phyloP scores from a whole-genome alignment of 92 coral and sea anemone genomes.

The Micromussa lordhowensis region DNA sequence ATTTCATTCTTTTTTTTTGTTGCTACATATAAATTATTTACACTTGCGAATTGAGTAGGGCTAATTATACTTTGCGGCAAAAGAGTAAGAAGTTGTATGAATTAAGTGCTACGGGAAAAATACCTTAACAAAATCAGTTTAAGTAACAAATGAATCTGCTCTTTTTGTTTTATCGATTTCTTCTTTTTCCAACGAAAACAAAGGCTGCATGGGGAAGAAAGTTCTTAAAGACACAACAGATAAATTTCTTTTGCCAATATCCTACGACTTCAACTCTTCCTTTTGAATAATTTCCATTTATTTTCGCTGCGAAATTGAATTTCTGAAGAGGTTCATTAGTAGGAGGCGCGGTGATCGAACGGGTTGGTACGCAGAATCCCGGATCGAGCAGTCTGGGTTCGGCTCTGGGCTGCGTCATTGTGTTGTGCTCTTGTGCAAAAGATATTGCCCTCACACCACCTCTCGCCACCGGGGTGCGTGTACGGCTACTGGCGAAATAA shows the following conservation, averaged over 20 bases:
- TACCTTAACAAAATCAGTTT: background rate
- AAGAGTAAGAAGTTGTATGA: background rate
- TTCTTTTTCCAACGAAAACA: background rate
- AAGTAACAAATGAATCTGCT: background rate
- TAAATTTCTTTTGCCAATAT: background rate
- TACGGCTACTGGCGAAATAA: no score
- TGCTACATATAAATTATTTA: conserved; percentile 2
- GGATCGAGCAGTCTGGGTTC: no score
- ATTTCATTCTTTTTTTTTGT: background rate
- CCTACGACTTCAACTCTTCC: background rate
- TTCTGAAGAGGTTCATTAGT: background rate
- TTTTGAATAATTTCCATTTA: background rate
- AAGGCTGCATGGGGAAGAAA: background rate
- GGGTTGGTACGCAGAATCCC: no score
- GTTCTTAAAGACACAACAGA: background rate
- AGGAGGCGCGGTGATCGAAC: no score
- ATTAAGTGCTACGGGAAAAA: background rate
- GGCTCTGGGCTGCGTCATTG: no score
- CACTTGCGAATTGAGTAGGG: background rate
- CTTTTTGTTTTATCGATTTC: background rate
- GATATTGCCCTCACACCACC: no score
- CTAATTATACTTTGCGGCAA: background rate
- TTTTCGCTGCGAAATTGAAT: background rate
- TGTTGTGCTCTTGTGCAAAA: background rate
- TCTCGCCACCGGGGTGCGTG: no score